These are phyloP conservation scores for Anguilla obscura DNA, from an alignment of 2,797 vertebrate genomes.

Conservation along the genomic window DNA sequence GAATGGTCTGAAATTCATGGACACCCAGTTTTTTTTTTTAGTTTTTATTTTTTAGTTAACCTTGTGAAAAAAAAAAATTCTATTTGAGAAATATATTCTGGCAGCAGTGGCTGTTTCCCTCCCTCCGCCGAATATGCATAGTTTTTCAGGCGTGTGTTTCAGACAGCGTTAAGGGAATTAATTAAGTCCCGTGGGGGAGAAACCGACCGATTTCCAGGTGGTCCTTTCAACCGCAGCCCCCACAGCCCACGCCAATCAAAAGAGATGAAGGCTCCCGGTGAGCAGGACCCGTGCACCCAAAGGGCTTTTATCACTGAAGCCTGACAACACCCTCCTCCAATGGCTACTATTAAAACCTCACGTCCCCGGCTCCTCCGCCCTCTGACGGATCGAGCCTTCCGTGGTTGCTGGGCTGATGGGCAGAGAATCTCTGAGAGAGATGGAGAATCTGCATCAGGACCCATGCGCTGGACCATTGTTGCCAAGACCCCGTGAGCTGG, in stretches of 20 bases:
- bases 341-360: neutral
- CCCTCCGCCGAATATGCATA: neutral
- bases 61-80: neutral
- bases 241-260: neutral
- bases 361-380: neutral
- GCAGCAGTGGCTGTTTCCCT: neutral
- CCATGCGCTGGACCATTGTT: neutral
- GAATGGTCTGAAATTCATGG: neutral
- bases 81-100: neutral
- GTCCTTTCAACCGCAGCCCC: neutral
- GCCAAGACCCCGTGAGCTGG: neutral
- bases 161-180: neutral
- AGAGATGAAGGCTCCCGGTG: neutral
- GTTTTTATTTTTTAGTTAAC: neutral
- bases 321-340: neutral
- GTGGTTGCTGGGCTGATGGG: neutral
- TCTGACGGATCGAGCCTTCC: neutral
- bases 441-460: neutral
- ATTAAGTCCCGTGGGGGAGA: neutral
- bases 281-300: neutral
- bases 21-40: neutral
- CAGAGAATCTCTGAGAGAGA: neutral
- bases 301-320: slow-evolving; percentile 4
- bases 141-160: neutral
- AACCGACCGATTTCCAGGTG: neutral